Conservation (phyloP, 2,113 vertebrate genomes). For the Tapirus terrestris region DNA sequence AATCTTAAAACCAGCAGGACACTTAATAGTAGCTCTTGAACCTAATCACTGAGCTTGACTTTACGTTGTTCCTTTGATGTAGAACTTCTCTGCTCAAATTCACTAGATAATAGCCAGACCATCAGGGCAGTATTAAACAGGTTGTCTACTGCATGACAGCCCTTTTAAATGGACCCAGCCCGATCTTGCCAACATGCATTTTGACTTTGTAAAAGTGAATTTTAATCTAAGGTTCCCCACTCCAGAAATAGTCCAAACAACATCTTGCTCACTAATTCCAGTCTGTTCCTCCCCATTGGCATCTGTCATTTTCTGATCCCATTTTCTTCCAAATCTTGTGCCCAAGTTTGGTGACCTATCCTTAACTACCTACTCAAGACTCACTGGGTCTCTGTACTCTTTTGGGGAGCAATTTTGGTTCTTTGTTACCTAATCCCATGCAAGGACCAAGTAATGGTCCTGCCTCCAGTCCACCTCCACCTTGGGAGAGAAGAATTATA, state of each 20-base stretch:
- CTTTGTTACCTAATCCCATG: not conserved
- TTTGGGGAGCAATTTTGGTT: not conserved
- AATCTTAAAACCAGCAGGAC: not conserved
- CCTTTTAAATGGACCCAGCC: not conserved
- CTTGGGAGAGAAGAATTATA: not conserved
- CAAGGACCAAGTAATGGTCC: not conserved
- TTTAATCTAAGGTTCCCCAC: not conserved
- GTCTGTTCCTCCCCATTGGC: not conserved
- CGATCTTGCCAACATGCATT: not conserved
- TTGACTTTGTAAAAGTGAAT: not conserved
- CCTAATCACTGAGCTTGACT: not conserved
- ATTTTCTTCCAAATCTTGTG: not conserved
- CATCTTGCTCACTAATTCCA: not conserved
- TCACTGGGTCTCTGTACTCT: not conserved
- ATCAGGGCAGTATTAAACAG: not conserved
- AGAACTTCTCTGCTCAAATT: not conserved
- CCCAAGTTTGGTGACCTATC: not conserved
- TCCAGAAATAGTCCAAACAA: not conserved
- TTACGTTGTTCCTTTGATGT: not conserved
- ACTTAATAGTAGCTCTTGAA: not conserved
- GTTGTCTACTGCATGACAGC: not conserved
- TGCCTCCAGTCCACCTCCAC: not conserved
- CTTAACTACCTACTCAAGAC: not conserved
- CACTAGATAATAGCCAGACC: not conserved
- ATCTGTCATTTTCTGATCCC: not conserved